Evolutionary conservation across 2,888 invertebrate species (phyloP).

Genomic region (Trachelus tabidus): DNA sequence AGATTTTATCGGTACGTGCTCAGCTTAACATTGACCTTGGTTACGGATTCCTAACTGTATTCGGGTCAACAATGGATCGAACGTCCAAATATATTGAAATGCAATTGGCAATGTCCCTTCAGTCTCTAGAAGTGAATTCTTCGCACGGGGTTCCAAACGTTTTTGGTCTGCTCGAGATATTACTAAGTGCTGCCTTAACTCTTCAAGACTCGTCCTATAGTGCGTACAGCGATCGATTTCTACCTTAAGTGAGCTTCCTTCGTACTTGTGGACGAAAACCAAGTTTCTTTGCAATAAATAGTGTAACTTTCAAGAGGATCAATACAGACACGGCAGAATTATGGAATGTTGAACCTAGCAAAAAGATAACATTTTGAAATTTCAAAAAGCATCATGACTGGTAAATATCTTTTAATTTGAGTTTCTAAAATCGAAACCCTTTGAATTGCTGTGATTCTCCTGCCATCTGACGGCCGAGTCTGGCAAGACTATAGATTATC

Average conservation of each 20-base stretch:
- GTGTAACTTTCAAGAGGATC: not conserved
- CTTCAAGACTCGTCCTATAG: not conserved
- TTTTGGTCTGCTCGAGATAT: too few relatives aligned
- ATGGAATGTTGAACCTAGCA: not conserved
- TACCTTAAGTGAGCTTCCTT: too few relatives aligned
- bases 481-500: not conserved
- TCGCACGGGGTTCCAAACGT: not conserved
- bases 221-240: not conserved
- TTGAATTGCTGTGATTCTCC: not conserved
- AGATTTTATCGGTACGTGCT: constrained; percentile 9
- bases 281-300: not conserved
- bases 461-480: not conserved
- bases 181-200: not conserved
- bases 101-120: constrained; percentile 28
- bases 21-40: not conserved
- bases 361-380: not conserved
- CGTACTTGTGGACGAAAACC: not conserved
- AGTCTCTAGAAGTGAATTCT: constrained; percentile 28
- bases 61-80: constrained; percentile 34
- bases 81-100: constrained; percentile 42
- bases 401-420: not conserved
- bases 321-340: not conserved
- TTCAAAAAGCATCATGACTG: not conserved
- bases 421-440: not conserved
- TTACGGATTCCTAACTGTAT: constrained; percentile 51